These are phyloP conservation scores for Thamnophis elegans DNA, from an alignment of 2,797 vertebrate species.

Conservation along the genomic window DNA sequence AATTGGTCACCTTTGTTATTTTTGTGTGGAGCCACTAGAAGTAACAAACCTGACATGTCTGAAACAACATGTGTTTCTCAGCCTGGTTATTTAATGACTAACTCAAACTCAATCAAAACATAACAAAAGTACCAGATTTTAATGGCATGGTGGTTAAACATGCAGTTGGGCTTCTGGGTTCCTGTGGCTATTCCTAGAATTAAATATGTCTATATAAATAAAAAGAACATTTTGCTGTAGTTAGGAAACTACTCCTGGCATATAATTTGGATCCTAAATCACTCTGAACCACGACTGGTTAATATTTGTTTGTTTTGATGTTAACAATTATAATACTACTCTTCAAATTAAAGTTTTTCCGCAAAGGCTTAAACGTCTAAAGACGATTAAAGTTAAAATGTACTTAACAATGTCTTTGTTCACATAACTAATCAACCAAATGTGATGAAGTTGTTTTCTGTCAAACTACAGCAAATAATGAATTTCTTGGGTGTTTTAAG, in stretches of 20 bases:
- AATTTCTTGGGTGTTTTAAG: too few relatives aligned
- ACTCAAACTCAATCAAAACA: not conserved
- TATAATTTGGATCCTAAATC: not conserved
- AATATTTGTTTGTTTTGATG: too few relatives aligned
- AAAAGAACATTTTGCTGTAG: not conserved
- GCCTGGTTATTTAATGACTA: not conserved
- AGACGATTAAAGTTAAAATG: too few relatives aligned
- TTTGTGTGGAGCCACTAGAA: not conserved
- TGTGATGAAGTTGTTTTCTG: too few relatives aligned
- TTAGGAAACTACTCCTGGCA: not conserved
- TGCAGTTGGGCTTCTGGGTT: not conserved
- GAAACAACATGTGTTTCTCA: not conserved
- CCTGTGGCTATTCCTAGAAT: not conserved
- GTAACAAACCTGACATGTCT: not conserved
- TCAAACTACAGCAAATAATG: too few relatives aligned
- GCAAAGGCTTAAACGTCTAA: too few relatives aligned
- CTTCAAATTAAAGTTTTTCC: too few relatives aligned
- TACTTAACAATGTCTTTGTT: too few relatives aligned
- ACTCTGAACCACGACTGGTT: too few relatives aligned
- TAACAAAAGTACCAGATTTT: not conserved
- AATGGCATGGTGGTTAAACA: accelerated
- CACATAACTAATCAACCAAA: too few relatives aligned
- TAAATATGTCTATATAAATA: not conserved
- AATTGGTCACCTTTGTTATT: slow-evolving; percentile 8
- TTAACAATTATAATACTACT: too few relatives aligned